Conservation (phyloP, 2,797 vertebrate genomes). For the Helarctos malayanus region DNA sequence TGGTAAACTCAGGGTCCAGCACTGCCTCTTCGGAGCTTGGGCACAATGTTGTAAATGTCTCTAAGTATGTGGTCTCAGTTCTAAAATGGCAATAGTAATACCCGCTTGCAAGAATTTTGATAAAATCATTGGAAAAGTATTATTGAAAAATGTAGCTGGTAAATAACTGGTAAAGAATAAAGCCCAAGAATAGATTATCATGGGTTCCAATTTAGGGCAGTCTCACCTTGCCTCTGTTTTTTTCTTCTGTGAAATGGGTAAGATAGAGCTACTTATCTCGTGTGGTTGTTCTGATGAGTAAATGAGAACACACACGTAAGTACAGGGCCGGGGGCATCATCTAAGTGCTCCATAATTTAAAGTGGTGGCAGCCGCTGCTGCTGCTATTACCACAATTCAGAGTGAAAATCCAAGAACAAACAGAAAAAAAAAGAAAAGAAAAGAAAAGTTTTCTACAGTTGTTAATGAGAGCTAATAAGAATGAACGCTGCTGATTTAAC, state of each 20-base stretch:
- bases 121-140: background rate
- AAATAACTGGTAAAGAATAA: background rate
- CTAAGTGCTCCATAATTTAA: background rate
- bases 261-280: background rate
- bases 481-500: conserved; percentile 52
- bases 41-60: background rate
- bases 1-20: background rate
- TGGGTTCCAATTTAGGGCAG: background rate
- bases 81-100: background rate
- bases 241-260: background rate
- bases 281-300: background rate
- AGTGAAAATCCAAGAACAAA: background rate
- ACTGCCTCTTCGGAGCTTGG: background rate
- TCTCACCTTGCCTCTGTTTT: background rate
- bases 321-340: background rate
- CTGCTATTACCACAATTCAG: background rate
- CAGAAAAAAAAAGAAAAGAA: background rate
- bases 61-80: background rate
- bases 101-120: background rate
- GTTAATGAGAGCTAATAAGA: conserved; percentile 66
- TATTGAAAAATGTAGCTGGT: background rate
- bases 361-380: background rate
- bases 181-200: background rate
- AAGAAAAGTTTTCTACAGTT: conserved; percentile 8
- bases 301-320: background rate